phyloP scores from a whole-genome alignment of 2,797 vertebrate genomes.

The Sebastes melanostomus region DNA sequence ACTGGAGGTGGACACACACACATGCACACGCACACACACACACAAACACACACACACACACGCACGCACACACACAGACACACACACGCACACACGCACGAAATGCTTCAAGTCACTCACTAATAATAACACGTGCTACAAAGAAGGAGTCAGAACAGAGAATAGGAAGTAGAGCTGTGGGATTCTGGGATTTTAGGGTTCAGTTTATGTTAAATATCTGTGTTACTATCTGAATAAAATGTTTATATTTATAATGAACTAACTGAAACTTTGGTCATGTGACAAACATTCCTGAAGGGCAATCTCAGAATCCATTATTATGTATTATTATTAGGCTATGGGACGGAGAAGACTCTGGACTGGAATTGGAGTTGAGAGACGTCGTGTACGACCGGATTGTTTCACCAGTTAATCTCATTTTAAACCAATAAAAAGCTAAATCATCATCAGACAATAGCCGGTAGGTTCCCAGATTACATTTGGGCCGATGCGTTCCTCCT shows the following conservation, averaged over 20 bases:
- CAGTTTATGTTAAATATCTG: background rate
- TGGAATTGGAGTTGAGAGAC: no score
- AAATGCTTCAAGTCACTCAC: constrained; percentile 23
- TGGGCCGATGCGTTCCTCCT: no score
- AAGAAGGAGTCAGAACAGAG: constrained; percentile 2
- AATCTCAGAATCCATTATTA: no score
- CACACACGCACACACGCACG: background rate
- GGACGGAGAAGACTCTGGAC: background rate
- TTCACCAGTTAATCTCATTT: no score
- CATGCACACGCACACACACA: constrained; percentile 1
- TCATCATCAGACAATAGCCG: no score
- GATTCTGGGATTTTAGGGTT: background rate
- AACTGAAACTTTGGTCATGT: background rate
- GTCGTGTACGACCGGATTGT: no score
- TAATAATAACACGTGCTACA: constrained; percentile 23
- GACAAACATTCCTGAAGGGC: background rate
- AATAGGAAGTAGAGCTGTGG: background rate
- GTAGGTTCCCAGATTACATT: no score
- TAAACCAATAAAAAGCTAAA: no score
- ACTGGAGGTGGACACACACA: constrained; percentile 56
- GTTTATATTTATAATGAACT: background rate
- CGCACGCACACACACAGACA: background rate
- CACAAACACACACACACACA: constrained; percentile 19
- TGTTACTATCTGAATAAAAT: background rate
- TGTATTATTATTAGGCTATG: no score